Evolutionary conservation across 2,113 vertebrate genomes (phyloP), one percentile per base, ranked within the genome.

Genomic region (Riparia riparia): DNA sequence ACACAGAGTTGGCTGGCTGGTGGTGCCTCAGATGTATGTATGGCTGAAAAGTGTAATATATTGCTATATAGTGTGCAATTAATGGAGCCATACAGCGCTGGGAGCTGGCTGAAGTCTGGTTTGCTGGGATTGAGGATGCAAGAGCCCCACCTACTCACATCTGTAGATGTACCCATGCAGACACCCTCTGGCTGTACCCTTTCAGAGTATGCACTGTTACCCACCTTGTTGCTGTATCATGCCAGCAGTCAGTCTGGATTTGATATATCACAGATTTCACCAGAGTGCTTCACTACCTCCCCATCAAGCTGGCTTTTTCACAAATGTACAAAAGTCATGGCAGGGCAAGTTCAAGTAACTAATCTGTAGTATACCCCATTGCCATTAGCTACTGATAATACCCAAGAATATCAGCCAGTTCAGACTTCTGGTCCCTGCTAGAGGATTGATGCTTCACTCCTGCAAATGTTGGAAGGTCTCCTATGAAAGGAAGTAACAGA

Each of bases 171-270:
- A 56, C 41, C 26, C 45, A 24, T 57, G 24, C n/a, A 79, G 47
- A 37, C 4, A 49, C 21, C 53, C 0, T 1, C 20, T 45, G 50
- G 12, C 19, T 90, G 19, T n/a, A 11, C 0, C 4, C 8, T 85
- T 68, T n/a, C 16, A 25, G 70, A 51, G 4, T 12, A 9, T 34
- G 24, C 18, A 3, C 14, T 77, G 3, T 45, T 81, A 39, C 2
- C 56, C 70, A 54, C 42, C 39, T 79, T 45, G 18, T 45, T 78
- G n/a, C 57, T 57, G 4, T 37, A 3, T 34, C 0, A 0, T 68
- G 32, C 31, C 50, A 61, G 69, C 25, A 79, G 16, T 31, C 42
- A 45, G 17, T 31, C 6, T 51, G 66, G 68, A 42, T 18, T 71
- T 58, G 28, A 32, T 65, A 15, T 1, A n/a, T 74, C 26, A 47